Conservation (phyloP, 2,113 vertebrate species). For the Hydropotes inermis region DNA sequence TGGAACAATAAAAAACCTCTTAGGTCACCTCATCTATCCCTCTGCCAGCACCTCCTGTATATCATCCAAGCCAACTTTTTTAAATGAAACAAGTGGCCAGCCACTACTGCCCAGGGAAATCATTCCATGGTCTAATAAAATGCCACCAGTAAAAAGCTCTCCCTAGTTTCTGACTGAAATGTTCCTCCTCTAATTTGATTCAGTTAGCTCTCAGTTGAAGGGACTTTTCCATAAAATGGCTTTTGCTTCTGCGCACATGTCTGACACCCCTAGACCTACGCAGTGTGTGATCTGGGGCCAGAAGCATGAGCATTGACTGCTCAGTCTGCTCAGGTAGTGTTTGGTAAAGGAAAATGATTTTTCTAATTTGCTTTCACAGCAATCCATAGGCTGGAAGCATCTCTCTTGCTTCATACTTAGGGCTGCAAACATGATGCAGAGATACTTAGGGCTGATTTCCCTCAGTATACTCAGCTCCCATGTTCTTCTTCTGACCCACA, state of each 20-base stretch:
- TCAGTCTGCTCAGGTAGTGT: background rate
- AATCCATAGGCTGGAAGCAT: background rate
- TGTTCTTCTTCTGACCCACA: background rate
- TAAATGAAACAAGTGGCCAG: background rate
- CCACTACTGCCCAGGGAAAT: background rate
- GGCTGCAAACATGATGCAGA: too few species aligned
- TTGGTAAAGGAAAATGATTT: background rate
- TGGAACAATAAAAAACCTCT: background rate
- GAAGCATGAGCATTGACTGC: fast-evolving
- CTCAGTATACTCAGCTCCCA: fast-evolving
- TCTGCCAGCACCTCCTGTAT: background rate
- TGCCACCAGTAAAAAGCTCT: background rate
- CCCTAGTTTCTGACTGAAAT: background rate
- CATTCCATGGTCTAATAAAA: background rate
- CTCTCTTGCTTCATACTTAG: background rate
- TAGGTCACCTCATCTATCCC: background rate
- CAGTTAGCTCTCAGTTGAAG: background rate
- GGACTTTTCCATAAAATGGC: background rate
- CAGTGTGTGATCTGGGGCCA: fast-evolving
- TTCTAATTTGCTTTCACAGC: background rate
- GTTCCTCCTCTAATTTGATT: background rate
- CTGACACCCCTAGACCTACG: too few species aligned
- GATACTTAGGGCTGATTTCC: background rate
- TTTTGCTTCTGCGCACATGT: fast-evolving
- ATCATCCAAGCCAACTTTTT: background rate